A percentile compares a stretch with the other conserved stretches of the same genome.
phyloP scores from a whole-genome alignment of 2,888 invertebrate genomes.

The Troides aeacus region DNA sequence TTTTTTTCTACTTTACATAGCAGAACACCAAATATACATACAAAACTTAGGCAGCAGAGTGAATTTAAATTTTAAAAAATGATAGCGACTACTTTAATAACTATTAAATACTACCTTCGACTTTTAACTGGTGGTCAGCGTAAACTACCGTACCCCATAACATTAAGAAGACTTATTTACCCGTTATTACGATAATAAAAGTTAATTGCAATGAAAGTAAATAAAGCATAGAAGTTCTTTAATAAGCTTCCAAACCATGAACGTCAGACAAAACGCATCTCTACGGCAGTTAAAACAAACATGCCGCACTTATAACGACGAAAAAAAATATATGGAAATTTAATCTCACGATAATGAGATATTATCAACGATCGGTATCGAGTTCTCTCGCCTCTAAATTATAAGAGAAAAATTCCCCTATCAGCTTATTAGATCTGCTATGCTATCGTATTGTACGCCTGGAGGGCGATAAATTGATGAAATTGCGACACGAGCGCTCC shows the following conservation, averaged over 20 bases:
- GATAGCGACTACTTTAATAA: too few relatives aligned
- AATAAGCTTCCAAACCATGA: not conserved
- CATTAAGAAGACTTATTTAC: too few relatives aligned
- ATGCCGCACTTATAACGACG: not conserved
- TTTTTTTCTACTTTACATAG: too few relatives aligned
- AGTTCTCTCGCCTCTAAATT: slow-evolving; percentile 25
- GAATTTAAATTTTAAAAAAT: too few relatives aligned
- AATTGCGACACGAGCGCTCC: slow-evolving; percentile 44
- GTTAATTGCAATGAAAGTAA: too few relatives aligned
- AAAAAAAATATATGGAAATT: slow-evolving; percentile 20
- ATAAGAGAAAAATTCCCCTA: slow-evolving; percentile 31
- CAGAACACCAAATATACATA: too few relatives aligned
- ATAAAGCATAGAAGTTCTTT: not conserved
- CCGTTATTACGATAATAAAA: not conserved
- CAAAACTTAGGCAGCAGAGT: too few relatives aligned
- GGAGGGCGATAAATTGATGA: slow-evolving; percentile 59
- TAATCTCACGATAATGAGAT: slow-evolving; percentile 18
- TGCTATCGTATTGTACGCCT: slow-evolving; percentile 45
- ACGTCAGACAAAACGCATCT: not conserved
- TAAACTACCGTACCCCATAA: too few relatives aligned
- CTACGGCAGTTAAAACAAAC: slow-evolving; percentile 2
- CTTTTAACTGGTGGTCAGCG: too few relatives aligned
- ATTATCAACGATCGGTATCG: slow-evolving; percentile 26
- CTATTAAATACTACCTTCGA: too few relatives aligned
- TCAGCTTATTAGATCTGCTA: slow-evolving; percentile 33